Evolutionary conservation across 2,888 invertebrate genomes (phyloP).

Genomic region (Ophraella communa): DNA sequence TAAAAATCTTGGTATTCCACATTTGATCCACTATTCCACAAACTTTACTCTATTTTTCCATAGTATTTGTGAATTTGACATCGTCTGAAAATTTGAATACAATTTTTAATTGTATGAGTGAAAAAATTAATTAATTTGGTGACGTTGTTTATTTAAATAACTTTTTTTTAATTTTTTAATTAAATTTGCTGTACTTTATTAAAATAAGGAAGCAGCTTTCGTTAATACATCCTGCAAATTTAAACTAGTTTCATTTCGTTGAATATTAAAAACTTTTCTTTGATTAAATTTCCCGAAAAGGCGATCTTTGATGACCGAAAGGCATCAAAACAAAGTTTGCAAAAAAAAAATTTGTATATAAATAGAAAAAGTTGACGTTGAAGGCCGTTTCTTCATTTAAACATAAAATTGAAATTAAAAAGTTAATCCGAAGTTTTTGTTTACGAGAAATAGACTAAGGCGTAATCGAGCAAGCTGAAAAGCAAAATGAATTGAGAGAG

Average conservation of each 20-base stretch:
- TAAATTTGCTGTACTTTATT: too few species aligned
- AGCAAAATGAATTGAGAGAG: too few species aligned
- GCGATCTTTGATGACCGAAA: background rate
- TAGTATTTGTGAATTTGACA: too few species aligned
- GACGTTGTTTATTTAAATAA: too few species aligned
- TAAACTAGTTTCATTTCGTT: background rate
- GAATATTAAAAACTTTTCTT: background rate
- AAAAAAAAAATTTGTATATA: background rate
- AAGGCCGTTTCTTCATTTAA: background rate
- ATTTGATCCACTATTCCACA: too few species aligned
- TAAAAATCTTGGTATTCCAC: too few species aligned
- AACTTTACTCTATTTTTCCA: too few species aligned
- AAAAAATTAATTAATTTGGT: too few species aligned
- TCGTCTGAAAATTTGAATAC: too few species aligned
- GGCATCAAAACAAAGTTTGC: background rate
- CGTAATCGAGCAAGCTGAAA: background rate
- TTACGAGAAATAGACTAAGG: background rate
- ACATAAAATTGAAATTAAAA: constrained; percentile 7
- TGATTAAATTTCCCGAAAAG: background rate
- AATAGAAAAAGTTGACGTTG: constrained; percentile 1
- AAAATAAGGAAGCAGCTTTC: too few species aligned
- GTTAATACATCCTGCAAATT: background rate
- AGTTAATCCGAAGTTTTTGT: background rate
- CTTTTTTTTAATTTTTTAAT: too few species aligned
- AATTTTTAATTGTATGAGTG: too few species aligned